Base-by-base conservation (phyloP, 2,888 invertebrate genomes). In the Antheraea assamensis region DNA sequence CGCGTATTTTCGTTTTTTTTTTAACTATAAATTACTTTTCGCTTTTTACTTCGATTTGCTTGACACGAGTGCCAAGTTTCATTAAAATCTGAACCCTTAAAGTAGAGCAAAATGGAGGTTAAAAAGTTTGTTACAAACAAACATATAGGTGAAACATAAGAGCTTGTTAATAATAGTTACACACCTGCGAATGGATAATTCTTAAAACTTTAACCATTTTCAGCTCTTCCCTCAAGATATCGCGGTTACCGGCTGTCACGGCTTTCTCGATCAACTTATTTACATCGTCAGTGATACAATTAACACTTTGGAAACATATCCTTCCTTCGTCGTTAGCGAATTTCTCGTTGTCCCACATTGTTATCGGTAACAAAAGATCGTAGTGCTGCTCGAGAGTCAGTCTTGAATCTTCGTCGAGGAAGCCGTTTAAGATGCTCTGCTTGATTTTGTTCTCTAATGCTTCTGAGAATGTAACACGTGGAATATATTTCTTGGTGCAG, bases 321-420 rank as follows among this genome's bases (percentile, higher is more conserved):
- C 89, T 89, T n/a, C 80, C 85, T 83, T 92, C 92, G 24, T 90
- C 86, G 24, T 82, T 92, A 1, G 87, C 82, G 77, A 90, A 90
- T 74, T 85, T 91, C 24, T 91, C 90, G 58, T 83, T 88, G 78
- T 95, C 94, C 92, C 93, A 95, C 27, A 92, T 72, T 3, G 81
- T 84, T 35, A 88, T 83, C 0, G 93, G 90, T 27, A 92, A 76
- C 3, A 89, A 76, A 3, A 90, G 74, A 31, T 93, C 92, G 89
- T 90, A 92, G 47, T 90, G 90, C 52, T 94, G 85, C 13, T 88
- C 79, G 47, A 93, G 79, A 71, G 83, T 86, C 7, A 93, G 74
- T 10, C 78, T 80, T 19, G 89, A 89, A 1, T 87, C 66, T 76
- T 89, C 83, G 66, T 92, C 78, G 5, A 94, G 80, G 74, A 94